These are phyloP conservation scores for Spodoptera littoralis DNA, from an alignment of 2,888 invertebrate species.

Conservation along the genomic window DNA sequence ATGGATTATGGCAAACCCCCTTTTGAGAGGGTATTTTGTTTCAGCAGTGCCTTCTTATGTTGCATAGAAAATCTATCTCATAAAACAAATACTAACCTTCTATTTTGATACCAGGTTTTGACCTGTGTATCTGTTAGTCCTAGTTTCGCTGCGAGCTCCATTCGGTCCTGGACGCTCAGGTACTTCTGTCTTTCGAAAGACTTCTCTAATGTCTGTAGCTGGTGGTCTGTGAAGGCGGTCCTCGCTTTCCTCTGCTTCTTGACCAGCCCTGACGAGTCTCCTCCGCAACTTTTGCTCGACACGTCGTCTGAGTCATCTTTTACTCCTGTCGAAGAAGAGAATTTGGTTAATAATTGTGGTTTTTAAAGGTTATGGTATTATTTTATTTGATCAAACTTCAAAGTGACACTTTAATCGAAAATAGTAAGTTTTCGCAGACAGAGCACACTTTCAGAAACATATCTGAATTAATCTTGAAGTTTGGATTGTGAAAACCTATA, in stretches of 20 bases:
- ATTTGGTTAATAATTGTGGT: no score
- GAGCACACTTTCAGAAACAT: no score
- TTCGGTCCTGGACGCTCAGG: conserved; percentile 98
- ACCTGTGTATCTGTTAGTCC: conserved; percentile 99
- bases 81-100: conserved; percentile 91
- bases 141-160: conserved; percentile 98
- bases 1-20: no score
- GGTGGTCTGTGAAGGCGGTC: conserved; percentile 99
- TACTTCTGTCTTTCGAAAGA: conserved; percentile 99
- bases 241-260: conserved; percentile 99
- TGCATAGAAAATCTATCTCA: no score
- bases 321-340: conserved; percentile 90
- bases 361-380: no score
- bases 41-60: no score
- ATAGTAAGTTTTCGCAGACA: no score
- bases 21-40: no score
- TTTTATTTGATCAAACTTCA: no score
- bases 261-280: conserved; percentile 88
- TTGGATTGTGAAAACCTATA: no score
- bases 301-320: conserved; percentile 95
- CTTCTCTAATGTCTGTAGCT: conserved; percentile 98
- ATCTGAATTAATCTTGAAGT: no score
- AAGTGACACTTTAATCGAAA: no score
- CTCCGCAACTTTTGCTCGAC: conserved; percentile 87
- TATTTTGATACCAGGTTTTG: conserved; percentile 99